Base-by-base conservation (phyloP, 2,888 invertebrate species). In the Hemithea aestivaria region DNA sequence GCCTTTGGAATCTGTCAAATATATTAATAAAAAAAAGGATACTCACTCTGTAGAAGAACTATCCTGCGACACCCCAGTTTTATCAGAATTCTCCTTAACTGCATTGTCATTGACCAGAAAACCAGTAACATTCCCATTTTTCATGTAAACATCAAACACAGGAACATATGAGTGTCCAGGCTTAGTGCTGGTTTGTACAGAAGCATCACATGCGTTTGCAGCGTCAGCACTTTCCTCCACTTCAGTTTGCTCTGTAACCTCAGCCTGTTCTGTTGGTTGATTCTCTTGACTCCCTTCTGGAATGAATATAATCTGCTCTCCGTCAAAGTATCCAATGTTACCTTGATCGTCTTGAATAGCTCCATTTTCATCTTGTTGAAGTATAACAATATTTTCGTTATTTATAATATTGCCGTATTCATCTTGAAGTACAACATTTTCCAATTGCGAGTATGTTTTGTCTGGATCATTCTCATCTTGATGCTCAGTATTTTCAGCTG, bases 91-190 rank as follows among this genome's bases (percentile, higher is more conserved):
- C 7, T 46, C 44, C 8, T 47, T 40, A 7, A 51, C 46, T 6
- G 44, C 28, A 30, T 52, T 51, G 40, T 63, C 48, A 32, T 59
- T 53, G 1, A 64, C 55, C 36, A 66, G 54, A 35, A 62, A 65
- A 11, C 62, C 66, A 0, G 62, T 61, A 10, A 65, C 62, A 51
- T 65, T 63, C 4, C 67, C 67, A 35, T 64, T 58, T 40, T 64
- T 66, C 66, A 66, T 63, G 45, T 56, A 55, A 22, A 66, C 58
- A 48, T 67, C 66, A 30, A 67, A 67, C 25, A 63, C 58, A 7
- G 66, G 67, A 30, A 62, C 27, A 7, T 56, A 43, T n/a, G 62
- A 53, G 23, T 57, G 56, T n/a, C 49, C 48, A 6, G 49, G 45
- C 10, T 53, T 48, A 28, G 16, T 40, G 40, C 39, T 52, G 7